Evolutionary conservation across 1,140 invertebrate genomes (phyloP).

Genomic region (Euura saliciscinereae): DNA sequence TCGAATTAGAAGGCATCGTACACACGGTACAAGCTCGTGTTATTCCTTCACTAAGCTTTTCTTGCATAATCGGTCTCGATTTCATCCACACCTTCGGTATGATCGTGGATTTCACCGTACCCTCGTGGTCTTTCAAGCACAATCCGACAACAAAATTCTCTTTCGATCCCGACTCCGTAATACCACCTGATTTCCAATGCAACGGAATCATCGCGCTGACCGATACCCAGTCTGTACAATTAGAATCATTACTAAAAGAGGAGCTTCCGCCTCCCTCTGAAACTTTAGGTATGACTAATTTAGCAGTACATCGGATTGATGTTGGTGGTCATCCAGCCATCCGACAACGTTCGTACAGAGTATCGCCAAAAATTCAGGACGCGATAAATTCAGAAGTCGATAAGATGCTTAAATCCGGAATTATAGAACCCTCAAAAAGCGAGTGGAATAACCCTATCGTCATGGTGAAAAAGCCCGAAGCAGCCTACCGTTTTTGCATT

Average conservation of each 20-base stretch:
- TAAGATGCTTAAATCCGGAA: conserved; percentile 33
- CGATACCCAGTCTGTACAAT: background rate
- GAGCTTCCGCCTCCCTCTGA: background rate
- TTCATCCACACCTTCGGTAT: background rate
- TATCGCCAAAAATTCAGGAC: conserved; percentile 27
- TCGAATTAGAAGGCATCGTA: background rate
- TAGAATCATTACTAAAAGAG: background rate
- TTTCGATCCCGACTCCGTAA: too few species aligned
- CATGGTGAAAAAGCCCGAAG: conserved; percentile 35
- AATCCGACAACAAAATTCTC: background rate
- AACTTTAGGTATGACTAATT: conserved; percentile 16
- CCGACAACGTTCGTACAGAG: conserved; percentile 35
- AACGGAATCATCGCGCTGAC: background rate
- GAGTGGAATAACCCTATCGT: conserved; percentile 37
- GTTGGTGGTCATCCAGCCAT: conserved; percentile 33
- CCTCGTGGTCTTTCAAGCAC: background rate
- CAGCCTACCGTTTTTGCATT: conserved; percentile 28
- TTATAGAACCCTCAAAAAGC: conserved; percentile 39
- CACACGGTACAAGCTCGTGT: background rate
- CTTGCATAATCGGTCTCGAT: background rate
- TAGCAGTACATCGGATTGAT: conserved; percentile 39
- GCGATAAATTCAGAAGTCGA: conserved; percentile 35
- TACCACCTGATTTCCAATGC: background rate
- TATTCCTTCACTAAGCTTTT: background rate
- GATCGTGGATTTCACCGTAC: too few species aligned